Base-by-base conservation (phyloP, 2,797 vertebrate genomes). In the Yasuhikotakia modesta region DNA sequence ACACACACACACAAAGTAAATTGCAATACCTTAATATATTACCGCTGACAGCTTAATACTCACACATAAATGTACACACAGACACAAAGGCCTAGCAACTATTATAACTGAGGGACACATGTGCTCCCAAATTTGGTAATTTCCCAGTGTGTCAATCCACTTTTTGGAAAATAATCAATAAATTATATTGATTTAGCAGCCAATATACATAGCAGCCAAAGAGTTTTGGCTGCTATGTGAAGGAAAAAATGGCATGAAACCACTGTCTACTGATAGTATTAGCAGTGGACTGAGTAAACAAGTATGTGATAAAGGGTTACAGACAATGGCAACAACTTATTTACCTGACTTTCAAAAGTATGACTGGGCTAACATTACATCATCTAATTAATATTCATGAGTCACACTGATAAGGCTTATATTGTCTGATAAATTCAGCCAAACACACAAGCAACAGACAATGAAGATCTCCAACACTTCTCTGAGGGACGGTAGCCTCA, bases 11-110 rank as follows among this genome's bases (percentile, higher is more conserved):
- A 68, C 48, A 65, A 55, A 27, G 57, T 60, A 55, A 24, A 24
- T 35, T 71, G 58, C 16, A 27, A 65, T n/a, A 65, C 32, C 35
- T 55, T 65, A 55, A 78, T 71, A 57, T 70, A 78, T 78, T 78
- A 45, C 48, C 19, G 48, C 50, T 30, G 76, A 71, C 58, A 76
- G 67, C 73, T 60, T 71, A 48, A 63, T 72, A 76, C 19, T 24
- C 19, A 24, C 39, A 11, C 67, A n/a, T 27, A 64, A 22, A 76
- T 22, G 32, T 27, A 65, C 19, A 76, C 58, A 57, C 19, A 76
- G 32, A 55, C 50, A 50, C 14, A 5, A n/a, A 24, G 57, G 57
- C 27, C 5, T 30, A 60, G 57, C 24, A 60, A 17, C 14, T 30
- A 60, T 60, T 60, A 60, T 60, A 30, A 58, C 12, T 30, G 14